Evolutionary conservation across 2,797 vertebrate genomes (phyloP).

Genomic region (Bryconaethiops microstoma): DNA sequence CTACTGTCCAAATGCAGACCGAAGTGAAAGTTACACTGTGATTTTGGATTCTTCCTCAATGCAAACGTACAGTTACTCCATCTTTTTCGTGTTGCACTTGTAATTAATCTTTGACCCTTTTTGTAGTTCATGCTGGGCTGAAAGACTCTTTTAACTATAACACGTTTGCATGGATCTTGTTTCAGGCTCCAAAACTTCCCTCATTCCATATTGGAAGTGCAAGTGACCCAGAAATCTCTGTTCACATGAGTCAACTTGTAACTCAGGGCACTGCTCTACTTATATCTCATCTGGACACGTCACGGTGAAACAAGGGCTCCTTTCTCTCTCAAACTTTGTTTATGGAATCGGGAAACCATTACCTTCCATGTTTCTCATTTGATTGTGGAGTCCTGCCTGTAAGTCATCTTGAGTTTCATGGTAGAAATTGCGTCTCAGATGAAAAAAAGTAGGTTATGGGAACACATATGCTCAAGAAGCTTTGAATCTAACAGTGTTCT

Average conservation of each 20-base stretch:
- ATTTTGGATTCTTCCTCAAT: background rate
- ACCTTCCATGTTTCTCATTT: conserved; percentile 26
- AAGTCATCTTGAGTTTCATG: conserved; percentile 35
- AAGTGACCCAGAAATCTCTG: conserved; percentile 56
- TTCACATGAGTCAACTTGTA: conserved; percentile 55
- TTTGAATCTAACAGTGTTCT: conserved; percentile 21
- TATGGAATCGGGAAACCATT: conserved; percentile 45
- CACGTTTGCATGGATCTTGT: background rate
- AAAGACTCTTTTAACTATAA: background rate
- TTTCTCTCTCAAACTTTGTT: conserved; percentile 28
- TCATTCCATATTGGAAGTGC: background rate
- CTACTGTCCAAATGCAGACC: background rate
- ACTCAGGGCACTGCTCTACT: conserved; percentile 41
- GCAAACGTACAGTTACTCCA: background rate
- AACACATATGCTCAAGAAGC: conserved; percentile 22
- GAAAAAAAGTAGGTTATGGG: conserved; percentile 11
- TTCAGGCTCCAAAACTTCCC: background rate
- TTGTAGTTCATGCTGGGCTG: background rate
- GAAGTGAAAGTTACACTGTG: background rate
- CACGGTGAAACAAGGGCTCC: conserved; percentile 34
- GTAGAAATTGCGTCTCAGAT: conserved; percentile 36
- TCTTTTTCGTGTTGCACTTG: background rate
- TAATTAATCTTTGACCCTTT: background rate
- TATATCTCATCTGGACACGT: conserved; percentile 31
- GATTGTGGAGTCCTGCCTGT: background rate